Evolutionary conservation across 1,140 invertebrate genomes (phyloP).

Genomic region (Musca domestica): DNA sequence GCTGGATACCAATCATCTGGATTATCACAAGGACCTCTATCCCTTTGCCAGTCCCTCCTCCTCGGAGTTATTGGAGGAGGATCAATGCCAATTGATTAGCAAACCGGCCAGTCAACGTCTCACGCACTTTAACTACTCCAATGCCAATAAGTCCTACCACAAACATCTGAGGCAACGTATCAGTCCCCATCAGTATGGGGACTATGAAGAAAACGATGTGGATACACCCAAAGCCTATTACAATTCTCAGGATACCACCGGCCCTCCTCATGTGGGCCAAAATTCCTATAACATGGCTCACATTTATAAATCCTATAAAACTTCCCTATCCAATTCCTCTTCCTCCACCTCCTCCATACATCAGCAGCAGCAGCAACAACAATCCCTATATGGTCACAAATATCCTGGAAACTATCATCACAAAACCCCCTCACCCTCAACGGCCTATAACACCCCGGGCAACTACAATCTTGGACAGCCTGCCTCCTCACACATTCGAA

Average conservation of each 20-base stretch:
- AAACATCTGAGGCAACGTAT: too few relatives aligned
- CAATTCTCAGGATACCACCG: too few relatives aligned
- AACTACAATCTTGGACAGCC: too few relatives aligned
- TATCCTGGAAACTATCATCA: background rate
- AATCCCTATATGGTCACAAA: slow-evolving; percentile 28
- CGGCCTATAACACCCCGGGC: too few relatives aligned
- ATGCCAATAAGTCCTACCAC: too few relatives aligned
- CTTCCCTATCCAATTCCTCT: slow-evolving; percentile 48
- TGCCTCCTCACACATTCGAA: slow-evolving; percentile 28
- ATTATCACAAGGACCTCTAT: background rate
- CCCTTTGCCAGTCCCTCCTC: background rate
- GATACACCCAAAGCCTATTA: too few relatives aligned
- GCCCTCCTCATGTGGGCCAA: too few relatives aligned
- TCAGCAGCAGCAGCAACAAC: slow-evolving; percentile 26
- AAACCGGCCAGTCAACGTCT: too few relatives aligned
- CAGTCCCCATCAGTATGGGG: too few relatives aligned
- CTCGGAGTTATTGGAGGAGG: background rate
- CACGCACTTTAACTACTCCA: too few relatives aligned
- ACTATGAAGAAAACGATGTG: too few relatives aligned
- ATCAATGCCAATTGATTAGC: background rate
- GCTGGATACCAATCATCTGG: background rate
- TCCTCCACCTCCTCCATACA: slow-evolving; percentile 49
- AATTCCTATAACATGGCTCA: too few relatives aligned
- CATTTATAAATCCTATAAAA: slow-evolving; percentile 15
- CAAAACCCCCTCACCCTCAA: background rate